Percentiles rank a stretch among this genome's conserved stretches.
These are phyloP conservation scores for Actenoides hombroni DNA, from an alignment of 2,113 vertebrate genomes.

Conservation along the genomic window DNA sequence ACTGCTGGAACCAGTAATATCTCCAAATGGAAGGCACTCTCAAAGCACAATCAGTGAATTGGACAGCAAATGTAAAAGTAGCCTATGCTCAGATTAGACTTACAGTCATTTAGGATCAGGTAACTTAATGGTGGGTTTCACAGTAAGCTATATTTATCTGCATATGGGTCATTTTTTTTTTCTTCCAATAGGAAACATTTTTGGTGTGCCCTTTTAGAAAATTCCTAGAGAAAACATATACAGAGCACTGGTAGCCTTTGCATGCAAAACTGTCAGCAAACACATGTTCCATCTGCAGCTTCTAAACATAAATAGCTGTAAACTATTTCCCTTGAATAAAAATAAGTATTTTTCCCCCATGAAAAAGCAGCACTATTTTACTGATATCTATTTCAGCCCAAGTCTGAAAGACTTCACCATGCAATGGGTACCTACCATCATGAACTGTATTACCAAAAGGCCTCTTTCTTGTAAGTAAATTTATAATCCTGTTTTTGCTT, in stretches of 20 bases:
- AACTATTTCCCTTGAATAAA: background rate
- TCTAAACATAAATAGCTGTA: background rate
- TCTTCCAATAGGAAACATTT: background rate
- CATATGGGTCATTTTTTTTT: background rate
- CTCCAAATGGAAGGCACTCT: slow-evolving; percentile 23
- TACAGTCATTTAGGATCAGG: background rate
- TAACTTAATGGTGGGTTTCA: background rate
- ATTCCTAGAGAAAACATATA: background rate
- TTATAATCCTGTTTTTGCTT: background rate
- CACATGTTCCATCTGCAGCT: background rate
- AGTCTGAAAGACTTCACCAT: background rate
- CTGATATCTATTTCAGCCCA: background rate
- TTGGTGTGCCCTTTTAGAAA: background rate
- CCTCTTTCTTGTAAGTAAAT: background rate
- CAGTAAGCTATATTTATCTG: background rate
- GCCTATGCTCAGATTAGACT: background rate
- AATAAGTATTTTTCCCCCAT: background rate
- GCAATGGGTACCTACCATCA: background rate
- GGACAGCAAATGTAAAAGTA: background rate
- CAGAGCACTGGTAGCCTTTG: background rate
- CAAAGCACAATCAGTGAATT: background rate
- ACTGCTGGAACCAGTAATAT: background rate
- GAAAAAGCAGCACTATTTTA: background rate
- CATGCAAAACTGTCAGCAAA: background rate
- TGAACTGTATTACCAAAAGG: background rate